Percentiles rank a stretch among this genome's conserved stretches.
Evolutionary conservation across 1,140 invertebrate genomes (phyloP).

Genomic region (Eumeta japonica): DNA sequence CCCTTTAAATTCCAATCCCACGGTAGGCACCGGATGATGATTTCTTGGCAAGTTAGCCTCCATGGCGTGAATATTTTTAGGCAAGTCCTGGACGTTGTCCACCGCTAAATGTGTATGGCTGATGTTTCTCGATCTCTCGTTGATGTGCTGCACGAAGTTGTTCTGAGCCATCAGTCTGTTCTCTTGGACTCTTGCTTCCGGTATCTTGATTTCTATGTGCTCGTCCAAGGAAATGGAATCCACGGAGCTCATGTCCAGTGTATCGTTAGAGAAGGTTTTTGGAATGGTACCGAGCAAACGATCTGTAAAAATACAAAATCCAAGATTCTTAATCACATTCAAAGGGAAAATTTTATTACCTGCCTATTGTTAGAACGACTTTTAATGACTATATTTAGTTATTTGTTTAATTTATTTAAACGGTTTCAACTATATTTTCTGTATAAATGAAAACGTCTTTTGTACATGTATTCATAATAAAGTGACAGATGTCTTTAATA

Average conservation of each 20-base stretch:
- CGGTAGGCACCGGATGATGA: conserved; percentile 13
- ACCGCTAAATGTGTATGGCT: conserved; percentile 40
- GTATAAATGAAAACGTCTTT: too few species aligned
- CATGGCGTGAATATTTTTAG: conserved; percentile 16
- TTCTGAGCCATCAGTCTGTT: conserved; percentile 50
- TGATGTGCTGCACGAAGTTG: conserved; percentile 46
- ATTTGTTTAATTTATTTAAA: too few species aligned
- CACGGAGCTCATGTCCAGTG: conserved; percentile 52
- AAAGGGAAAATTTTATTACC: too few species aligned
- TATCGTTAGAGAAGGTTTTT: conserved; percentile 54
- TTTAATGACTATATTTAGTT: too few species aligned
- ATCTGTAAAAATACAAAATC: conserved; percentile 33
- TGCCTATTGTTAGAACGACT: too few species aligned
- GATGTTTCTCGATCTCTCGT: conserved; percentile 36
- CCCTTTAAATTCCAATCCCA: conserved; percentile 6
- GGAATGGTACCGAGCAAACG: conserved; percentile 50
- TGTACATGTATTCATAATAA: too few species aligned
- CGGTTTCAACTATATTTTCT: too few species aligned
- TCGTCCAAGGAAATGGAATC: conserved; percentile 55
- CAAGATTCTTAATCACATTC: too few species aligned
- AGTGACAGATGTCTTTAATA: too few species aligned
- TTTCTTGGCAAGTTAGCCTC: conserved; percentile 9
- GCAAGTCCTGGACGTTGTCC: conserved; percentile 24
- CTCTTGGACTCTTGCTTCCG: conserved; percentile 46
- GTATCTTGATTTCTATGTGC: conserved; percentile 55